A percentile compares a stretch with the other conserved stretches of the same genome.
phyloP scores from a whole-genome alignment of 2,113 vertebrate genomes.

The Pelmatolapia mariae region DNA sequence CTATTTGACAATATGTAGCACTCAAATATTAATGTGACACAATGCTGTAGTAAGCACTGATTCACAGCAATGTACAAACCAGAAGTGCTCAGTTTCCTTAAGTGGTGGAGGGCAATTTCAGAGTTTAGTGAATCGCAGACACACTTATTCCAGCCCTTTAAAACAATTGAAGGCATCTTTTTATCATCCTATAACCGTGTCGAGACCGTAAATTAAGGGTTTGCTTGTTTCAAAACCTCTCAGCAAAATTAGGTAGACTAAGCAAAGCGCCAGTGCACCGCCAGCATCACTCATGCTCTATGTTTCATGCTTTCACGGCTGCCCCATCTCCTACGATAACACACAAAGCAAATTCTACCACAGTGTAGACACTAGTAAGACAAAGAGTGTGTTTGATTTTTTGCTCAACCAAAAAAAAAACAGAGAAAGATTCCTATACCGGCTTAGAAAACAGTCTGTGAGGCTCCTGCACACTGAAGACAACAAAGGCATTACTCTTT shows the following conservation, averaged over 20 bases:
- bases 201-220: conserved; percentile 66
- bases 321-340: background rate
- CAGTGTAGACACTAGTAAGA: background rate
- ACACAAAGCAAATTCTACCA: conserved; percentile 1
- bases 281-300: conserved; percentile 49
- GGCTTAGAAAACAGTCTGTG: conserved; percentile 28
- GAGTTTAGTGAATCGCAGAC: conserved; percentile 65
- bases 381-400: conserved; percentile 33
- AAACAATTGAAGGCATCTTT: conserved; percentile 70
- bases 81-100: conserved; percentile 55
- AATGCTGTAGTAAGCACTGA: conserved; percentile 61
- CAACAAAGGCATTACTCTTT: conserved; percentile 53
- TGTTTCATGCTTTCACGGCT: conserved; percentile 30
- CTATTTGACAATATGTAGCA: conserved; percentile 65
- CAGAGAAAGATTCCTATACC: conserved; percentile 7
- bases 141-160: conserved; percentile 52
- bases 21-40: conserved; percentile 71
- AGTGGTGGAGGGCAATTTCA: conserved; percentile 61
- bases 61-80: conserved; percentile 38
- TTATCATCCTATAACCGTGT: conserved; percentile 65
- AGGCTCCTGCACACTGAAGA: conserved; percentile 31
- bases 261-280: conserved; percentile 36
- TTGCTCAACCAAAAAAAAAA: background rate
- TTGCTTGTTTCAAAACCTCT: conserved; percentile 72
- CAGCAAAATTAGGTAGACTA: conserved; percentile 70